Evolutionary conservation across 2,113 vertebrate genomes (phyloP).

Genomic region (Paramisgurnus dabryanus): DNA sequence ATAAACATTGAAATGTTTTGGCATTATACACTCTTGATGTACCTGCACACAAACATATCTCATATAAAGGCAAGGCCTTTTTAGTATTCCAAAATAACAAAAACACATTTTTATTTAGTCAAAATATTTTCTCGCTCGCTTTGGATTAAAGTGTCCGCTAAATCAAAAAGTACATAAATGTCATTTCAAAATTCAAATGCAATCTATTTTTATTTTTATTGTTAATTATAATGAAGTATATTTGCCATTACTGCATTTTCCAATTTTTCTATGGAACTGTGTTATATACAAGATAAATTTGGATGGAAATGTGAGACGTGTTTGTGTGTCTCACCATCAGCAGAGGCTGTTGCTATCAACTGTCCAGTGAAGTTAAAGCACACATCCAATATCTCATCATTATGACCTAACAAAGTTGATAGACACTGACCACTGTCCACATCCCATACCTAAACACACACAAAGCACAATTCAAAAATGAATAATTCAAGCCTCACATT

Average conservation of each 20-base stretch:
- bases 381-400: slow-evolving; percentile 88
- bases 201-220: no score
- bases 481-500: no score
- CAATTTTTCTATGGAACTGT: no score
- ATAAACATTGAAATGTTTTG: slow-evolving; percentile 79
- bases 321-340: slow-evolving; percentile 79
- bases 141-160: no score
- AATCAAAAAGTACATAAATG: no score
- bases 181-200: no score
- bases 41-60: slow-evolving; percentile 69
- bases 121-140: no score
- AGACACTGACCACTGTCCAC: slow-evolving; percentile 77
- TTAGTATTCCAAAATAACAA: no score
- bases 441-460: slow-evolving; percentile 83
- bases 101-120: no score
- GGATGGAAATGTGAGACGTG: background rate
- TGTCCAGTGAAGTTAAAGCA: slow-evolving; percentile 91
- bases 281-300: no score
- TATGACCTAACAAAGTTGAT: slow-evolving; percentile 83
- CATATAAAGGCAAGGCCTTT: no score
- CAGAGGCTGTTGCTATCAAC: slow-evolving; percentile 86
- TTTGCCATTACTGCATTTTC: background rate
- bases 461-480: background rate
- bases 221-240: no score
- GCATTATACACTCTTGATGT: slow-evolving; percentile 84